A percentile compares a stretch with the other conserved stretches of the same genome.
Conservation (phyloP, 1,140 invertebrate genomes). For the Cydia fagiglandana region DNA sequence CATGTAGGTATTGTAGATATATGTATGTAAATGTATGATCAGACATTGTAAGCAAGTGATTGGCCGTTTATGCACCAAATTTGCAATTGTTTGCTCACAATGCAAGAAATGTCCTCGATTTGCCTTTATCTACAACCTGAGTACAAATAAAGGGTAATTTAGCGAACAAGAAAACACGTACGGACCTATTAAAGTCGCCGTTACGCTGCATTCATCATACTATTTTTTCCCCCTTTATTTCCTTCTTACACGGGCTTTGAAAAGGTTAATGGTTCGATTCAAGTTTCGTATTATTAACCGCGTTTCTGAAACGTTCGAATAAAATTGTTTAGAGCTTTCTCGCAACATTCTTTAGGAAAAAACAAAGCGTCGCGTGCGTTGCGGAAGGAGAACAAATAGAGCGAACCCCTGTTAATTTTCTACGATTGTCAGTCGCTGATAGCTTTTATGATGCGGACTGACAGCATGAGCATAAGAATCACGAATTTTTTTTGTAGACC, state of each 20-base stretch:
- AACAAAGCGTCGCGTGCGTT: constrained; percentile 32
- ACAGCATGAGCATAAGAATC: constrained; percentile 33
- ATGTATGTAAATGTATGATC: not conserved
- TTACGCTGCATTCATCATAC: constrained; percentile 46
- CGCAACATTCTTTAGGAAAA: constrained; percentile 31
- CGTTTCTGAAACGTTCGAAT: constrained; percentile 29
- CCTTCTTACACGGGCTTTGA: constrained; percentile 36
- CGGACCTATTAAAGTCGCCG: constrained; percentile 42
- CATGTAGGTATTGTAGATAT: not conserved
- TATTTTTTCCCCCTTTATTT: constrained; percentile 40
- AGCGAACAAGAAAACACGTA: constrained; percentile 41
- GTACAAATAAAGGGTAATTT: constrained; percentile 40
- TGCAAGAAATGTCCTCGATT: constrained; percentile 29
- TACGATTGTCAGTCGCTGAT: constrained; percentile 37
- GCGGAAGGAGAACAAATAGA: constrained; percentile 40
- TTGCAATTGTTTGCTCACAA: constrained; percentile 25
- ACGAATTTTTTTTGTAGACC: constrained; percentile 36
- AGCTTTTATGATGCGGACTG: constrained; percentile 39
- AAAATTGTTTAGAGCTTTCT: constrained; percentile 31
- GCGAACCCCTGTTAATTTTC: constrained; percentile 40
- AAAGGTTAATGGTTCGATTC: constrained; percentile 44
- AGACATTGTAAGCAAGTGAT: constrained; percentile 4
- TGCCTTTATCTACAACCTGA: constrained; percentile 27
- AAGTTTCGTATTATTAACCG: constrained; percentile 32
- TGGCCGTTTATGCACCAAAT: constrained; percentile 9